Base-by-base conservation (phyloP, 2,888 invertebrate genomes). In the Penaeus monodon region DNA sequence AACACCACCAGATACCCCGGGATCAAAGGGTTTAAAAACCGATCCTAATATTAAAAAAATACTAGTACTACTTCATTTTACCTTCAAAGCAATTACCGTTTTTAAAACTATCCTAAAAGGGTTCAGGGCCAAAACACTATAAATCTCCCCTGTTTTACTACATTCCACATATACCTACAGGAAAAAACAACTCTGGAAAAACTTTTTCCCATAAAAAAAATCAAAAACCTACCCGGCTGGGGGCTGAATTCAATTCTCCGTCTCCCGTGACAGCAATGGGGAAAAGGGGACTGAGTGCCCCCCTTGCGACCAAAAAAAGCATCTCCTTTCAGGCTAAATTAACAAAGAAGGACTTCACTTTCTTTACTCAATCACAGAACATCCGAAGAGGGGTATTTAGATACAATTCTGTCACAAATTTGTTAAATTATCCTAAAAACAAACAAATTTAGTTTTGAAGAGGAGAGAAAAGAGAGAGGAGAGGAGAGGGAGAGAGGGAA, bases 221-320 rank as follows among this genome's bases (percentile, higher is more conserved):
- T 17, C 57, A 29, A 29, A 29, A 64, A 20, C 74, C 2, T 33
- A 82, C 82, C 74, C 74, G 82, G 73, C 12, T 74, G n/a, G 64
- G 33, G 2, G 57, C 24, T 22, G 57, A 17, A 29, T 33, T 49
- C 65, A 12, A 49, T 44, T 27, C 80, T 20, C 27, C 65, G 10
- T 78, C 88, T 14, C 66, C 65, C n/a, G 79, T 76, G 27, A 88
- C 65, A n/a, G 85, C 82, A 38, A 88, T 74, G 38, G 88, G 88
- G n/a, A n/a, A n/a, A 65, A 88, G 85, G 73, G 83, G 79, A 49
- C 79, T 49, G 88, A 88, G 49, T 80, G 49, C 14, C 88, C 57
- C 88, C 70, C 38, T 74, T 85, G 29, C 85, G 73, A 88, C 65
- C 88, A 88, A 38, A 85, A 88, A 64, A 88, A 88, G 63, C 88